phyloP scores from a whole-genome alignment of 1,140 invertebrate genomes.

The Aricia agestis region DNA sequence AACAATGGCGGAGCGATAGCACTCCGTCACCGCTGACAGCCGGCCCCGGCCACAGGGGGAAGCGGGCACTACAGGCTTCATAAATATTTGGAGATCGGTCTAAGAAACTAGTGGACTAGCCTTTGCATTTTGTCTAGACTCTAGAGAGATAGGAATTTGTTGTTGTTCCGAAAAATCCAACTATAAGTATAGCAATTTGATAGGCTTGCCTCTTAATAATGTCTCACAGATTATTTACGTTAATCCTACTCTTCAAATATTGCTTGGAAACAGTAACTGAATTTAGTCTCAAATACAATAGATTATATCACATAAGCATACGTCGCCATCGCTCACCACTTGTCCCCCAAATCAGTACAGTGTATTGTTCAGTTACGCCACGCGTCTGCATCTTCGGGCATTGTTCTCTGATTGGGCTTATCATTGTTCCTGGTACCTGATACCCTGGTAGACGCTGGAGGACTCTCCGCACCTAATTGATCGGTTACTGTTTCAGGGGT shows the following conservation, averaged over 20 bases:
- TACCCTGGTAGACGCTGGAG: conserved; percentile 2
- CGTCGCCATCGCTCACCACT: conserved; percentile 21
- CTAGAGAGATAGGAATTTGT: too few relatives aligned
- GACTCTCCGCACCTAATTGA: conserved; percentile 13
- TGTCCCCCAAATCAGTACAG: conserved; percentile 27
- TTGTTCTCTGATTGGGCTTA: conserved; percentile 59
- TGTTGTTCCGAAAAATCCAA: too few relatives aligned
- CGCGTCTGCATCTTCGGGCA: conserved; percentile 53
- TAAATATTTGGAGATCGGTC: not conserved
- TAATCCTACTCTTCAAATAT: too few relatives aligned
- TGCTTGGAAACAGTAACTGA: too few relatives aligned
- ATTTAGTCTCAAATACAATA: too few relatives aligned
- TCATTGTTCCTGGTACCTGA: conserved; percentile 29
- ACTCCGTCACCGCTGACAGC: conserved; percentile 63
- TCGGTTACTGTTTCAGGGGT: conserved; percentile 15
- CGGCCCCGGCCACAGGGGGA: too few relatives aligned
- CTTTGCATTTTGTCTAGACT: too few relatives aligned
- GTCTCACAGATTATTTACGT: too few relatives aligned
- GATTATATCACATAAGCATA: not conserved
- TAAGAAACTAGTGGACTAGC: too few relatives aligned
- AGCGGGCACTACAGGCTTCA: not conserved
- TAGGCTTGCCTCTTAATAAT: too few relatives aligned
- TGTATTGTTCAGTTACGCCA: conserved; percentile 51
- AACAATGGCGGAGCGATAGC: conserved; percentile 57
- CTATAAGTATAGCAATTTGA: too few relatives aligned